Conservation (phyloP, 2,888 invertebrate species). For the Nephrotoma flavescens region DNA sequence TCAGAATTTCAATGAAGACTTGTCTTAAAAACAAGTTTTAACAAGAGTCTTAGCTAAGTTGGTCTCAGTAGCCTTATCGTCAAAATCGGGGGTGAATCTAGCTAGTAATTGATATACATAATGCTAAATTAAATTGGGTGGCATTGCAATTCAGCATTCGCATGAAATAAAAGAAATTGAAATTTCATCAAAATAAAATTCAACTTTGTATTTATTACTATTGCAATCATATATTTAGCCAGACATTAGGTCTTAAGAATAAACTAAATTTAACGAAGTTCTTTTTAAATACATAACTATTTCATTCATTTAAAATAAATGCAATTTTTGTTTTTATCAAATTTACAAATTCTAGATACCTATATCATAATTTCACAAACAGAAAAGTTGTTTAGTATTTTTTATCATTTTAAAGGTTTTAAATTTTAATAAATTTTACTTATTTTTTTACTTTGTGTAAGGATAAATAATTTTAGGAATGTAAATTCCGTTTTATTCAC, state of each 20-base stretch:
- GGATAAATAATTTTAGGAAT: not conserved
- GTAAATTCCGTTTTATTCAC: not conserved
- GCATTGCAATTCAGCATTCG: too few species aligned
- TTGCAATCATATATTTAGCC: not conserved
- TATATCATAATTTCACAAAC: not conserved
- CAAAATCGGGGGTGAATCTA: too few species aligned
- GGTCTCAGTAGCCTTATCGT: too few species aligned
- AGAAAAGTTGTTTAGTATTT: not conserved
- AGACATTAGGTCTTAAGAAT: not conserved
- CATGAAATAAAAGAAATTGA: not conserved
- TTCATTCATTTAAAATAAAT: not conserved
- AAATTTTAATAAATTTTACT: not conserved
- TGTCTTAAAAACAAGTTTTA: too few species aligned
- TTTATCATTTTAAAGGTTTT: not conserved
- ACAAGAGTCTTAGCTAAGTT: too few species aligned
- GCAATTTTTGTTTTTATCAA: not conserved
- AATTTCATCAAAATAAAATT: not conserved
- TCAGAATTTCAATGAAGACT: too few species aligned
- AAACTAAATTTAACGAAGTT: not conserved
- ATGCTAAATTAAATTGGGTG: too few species aligned
- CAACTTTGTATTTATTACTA: not conserved
- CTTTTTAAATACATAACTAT: too few species aligned
- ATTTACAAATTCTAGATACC: not conserved
- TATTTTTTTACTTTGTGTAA: not conserved
- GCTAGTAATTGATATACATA: too few species aligned